Percentiles rank a stretch among this genome's conserved stretches.
Conservation (phyloP, 2,113 vertebrate species). For the Psephotus haematonotus region DNA sequence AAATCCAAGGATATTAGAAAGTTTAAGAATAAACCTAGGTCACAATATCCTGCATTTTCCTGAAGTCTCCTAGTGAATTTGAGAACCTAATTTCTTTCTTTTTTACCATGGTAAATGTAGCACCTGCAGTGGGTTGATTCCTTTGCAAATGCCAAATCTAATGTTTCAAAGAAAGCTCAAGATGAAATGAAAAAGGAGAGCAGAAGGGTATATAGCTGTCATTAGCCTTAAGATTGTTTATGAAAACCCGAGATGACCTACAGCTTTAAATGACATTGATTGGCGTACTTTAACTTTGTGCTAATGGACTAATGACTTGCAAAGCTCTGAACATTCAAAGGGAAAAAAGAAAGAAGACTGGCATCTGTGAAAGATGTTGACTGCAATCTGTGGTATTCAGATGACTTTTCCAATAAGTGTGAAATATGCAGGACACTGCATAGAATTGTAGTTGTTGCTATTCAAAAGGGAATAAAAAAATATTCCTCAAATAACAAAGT, state of each 20-base stretch:
- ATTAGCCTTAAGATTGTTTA: conserved; percentile 66
- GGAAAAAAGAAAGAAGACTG: not conserved
- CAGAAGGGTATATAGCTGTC: conserved; percentile 52
- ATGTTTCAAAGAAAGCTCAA: conserved; percentile 57
- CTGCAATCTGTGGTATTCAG: conserved; percentile 46
- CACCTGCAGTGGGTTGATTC: conserved; percentile 19
- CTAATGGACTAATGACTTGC: conserved; percentile 62
- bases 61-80: conserved; percentile 40
- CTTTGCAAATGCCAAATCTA: conserved; percentile 55
- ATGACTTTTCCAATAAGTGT: conserved; percentile 51
- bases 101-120: conserved; percentile 52
- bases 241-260: conserved; percentile 56
- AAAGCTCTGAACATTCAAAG: conserved; percentile 32
- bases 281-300: conserved; percentile 50
- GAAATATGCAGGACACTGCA: not conserved
- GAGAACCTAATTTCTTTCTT: conserved; percentile 44
- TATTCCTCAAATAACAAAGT: not conserved
- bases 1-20: conserved; percentile 1
- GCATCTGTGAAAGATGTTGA: conserved; percentile 48
- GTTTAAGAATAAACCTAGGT: conserved; percentile 11
- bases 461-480: not conserved
- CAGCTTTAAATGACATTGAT: conserved; percentile 60
- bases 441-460: conserved; percentile 4
- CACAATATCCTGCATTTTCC: conserved; percentile 23
- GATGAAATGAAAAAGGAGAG: conserved; percentile 55